Evolutionary conservation across 2,797 vertebrate genomes (phyloP).

Genomic region (Xenopus petersii): DNA sequence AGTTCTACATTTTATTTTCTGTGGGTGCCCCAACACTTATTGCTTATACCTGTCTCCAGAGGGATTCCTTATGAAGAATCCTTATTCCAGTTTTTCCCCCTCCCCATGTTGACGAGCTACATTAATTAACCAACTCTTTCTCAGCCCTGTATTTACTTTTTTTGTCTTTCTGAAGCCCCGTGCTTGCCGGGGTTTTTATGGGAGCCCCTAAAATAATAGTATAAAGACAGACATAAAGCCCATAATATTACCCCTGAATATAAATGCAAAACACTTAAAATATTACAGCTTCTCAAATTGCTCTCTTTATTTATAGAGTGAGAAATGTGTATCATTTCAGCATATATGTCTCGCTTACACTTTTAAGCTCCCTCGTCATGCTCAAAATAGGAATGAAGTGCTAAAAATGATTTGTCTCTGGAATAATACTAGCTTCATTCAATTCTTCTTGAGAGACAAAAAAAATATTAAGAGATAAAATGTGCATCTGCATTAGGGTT

Average conservation of each 20-base stretch:
- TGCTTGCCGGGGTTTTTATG: not conserved
- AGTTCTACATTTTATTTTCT: no score
- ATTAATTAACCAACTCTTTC: slow-evolving; percentile 27
- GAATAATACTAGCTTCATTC: not conserved
- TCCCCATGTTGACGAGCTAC: slow-evolving; percentile 3
- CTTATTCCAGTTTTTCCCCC: no score
- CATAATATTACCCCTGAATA: not conserved
- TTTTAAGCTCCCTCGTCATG: no score
- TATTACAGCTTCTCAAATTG: not conserved
- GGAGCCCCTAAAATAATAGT: not conserved
- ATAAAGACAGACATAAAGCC: not conserved
- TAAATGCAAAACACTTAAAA: not conserved
- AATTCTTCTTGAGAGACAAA: not conserved
- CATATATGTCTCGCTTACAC: not conserved
- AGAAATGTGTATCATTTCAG: slow-evolving; percentile 2
- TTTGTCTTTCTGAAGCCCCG: not conserved
- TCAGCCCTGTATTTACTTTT: slow-evolving; percentile 20
- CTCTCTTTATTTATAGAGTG: slow-evolving; percentile 1
- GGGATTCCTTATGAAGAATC: no score
- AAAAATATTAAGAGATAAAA: no score
- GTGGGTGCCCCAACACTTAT: no score
- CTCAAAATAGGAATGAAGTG: not conserved
- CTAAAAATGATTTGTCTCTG: not conserved
- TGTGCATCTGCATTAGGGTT: no score
- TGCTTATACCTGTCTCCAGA: no score